Percentiles rank a stretch among this genome's conserved stretches.
phyloP scores from a whole-genome alignment of 2,113 vertebrate genomes.

The Ramphastos sulfuratus region DNA sequence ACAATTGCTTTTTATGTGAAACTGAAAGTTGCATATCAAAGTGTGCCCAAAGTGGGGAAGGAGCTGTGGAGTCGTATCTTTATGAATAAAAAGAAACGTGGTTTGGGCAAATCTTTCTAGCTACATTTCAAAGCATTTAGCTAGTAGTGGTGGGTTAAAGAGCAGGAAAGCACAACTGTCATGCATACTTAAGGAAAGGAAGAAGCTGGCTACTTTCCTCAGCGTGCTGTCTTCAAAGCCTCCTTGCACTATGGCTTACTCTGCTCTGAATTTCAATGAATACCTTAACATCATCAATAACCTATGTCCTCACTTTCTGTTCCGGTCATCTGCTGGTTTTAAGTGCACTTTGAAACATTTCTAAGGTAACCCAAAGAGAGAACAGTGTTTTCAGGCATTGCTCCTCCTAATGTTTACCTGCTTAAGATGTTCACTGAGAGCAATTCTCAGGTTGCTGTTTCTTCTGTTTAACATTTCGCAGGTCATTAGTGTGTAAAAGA shows the following conservation, averaged over 20 bases:
- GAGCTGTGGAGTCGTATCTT: background rate
- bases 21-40: background rate
- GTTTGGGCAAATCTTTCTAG: background rate
- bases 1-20: background rate
- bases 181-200: background rate
- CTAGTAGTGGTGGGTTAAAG: background rate
- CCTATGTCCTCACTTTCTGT: background rate
- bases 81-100: background rate
- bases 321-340: background rate
- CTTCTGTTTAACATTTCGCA: slow-evolving; percentile 95
- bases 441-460: slow-evolving; percentile 92
- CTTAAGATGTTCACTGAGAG: slow-evolving; percentile 96
- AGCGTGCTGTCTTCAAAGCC: background rate
- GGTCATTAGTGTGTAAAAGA: slow-evolving; percentile 97
- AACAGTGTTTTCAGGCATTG: background rate
- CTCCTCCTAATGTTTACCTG: slow-evolving; percentile 79
- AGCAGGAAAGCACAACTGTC: background rate
- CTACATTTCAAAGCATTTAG: slow-evolving; percentile 8
- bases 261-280: background rate
- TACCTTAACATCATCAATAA: background rate
- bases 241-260: background rate
- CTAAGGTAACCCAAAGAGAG: background rate
- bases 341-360: background rate
- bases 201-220: background rate
- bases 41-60: background rate